Percentiles rank a stretch among this genome's conserved stretches.
Evolutionary conservation across 2,113 vertebrate species (phyloP).

Genomic region (Ploceus nigricollis): DNA sequence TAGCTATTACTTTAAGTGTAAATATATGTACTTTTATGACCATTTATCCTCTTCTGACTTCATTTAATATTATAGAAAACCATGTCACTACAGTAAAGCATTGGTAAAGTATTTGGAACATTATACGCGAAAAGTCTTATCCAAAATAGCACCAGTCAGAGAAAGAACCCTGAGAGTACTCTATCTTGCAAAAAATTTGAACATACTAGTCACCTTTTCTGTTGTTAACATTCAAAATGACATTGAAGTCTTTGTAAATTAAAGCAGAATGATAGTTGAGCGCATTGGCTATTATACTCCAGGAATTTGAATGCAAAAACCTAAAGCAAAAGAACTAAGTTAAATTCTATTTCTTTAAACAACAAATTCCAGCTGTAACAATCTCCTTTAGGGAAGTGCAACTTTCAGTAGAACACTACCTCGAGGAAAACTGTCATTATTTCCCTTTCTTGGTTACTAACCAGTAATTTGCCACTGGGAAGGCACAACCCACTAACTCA

Average conservation of each 20-base stretch:
- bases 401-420: not conserved
- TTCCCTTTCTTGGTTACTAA: not conserved
- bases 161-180: not conserved
- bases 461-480: slow-evolving; percentile 23
- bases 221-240: not conserved
- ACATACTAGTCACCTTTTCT: not conserved
- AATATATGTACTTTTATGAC: not conserved
- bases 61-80: not conserved
- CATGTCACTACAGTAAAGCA: not conserved
- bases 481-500: not conserved
- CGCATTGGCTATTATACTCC: not conserved
- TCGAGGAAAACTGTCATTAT: not conserved
- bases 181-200: not conserved
- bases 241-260: not conserved
- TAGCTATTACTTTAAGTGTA: not conserved
- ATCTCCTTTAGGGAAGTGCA: not conserved
- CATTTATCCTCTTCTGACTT: not conserved
- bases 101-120: not conserved
- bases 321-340: not conserved
- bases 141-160: not conserved
- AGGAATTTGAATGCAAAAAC: not conserved
- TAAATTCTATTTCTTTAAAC: not conserved
- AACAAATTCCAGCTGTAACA: not conserved
- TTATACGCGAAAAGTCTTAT: not conserved
- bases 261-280: not conserved